Conservation (phyloP, 2,888 invertebrate species). For the Tenthredo scrophulariae region DNA sequence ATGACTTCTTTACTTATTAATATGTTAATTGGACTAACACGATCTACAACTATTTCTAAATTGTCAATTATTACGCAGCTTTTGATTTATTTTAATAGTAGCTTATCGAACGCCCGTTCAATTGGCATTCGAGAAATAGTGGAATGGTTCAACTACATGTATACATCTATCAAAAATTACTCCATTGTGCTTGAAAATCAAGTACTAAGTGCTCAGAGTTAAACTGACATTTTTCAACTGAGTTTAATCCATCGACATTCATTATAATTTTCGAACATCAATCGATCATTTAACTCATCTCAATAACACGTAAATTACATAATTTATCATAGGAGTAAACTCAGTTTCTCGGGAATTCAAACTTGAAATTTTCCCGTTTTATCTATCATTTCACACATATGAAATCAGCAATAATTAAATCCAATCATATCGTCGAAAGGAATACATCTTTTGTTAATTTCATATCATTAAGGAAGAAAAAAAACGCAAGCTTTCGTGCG, state of each 20-base stretch:
- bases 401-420: conserved; percentile 3
- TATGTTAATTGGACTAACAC: not conserved
- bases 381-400: not conserved
- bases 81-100: conserved; percentile 18
- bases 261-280: not conserved
- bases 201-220: not conserved
- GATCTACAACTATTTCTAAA: conserved; percentile 2
- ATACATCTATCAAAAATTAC: conserved; percentile 11
- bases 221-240: not conserved
- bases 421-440: not conserved
- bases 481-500: not conserved
- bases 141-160: conserved; percentile 3
- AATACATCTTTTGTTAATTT: not conserved
- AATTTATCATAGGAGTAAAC: not conserved
- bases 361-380: not conserved
- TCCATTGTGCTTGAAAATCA: conserved; percentile 26
- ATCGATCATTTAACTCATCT: not conserved
- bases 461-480: not conserved
- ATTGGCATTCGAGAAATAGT: conserved; percentile 31
- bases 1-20: not conserved
- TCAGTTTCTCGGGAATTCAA: not conserved
- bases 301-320: not conserved
- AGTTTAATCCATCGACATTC: not conserved
- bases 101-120: not conserved
- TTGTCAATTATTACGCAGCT: conserved; percentile 21